Base-by-base conservation (phyloP, 2,797 vertebrate genomes). In the Dipus sagitta region DNA sequence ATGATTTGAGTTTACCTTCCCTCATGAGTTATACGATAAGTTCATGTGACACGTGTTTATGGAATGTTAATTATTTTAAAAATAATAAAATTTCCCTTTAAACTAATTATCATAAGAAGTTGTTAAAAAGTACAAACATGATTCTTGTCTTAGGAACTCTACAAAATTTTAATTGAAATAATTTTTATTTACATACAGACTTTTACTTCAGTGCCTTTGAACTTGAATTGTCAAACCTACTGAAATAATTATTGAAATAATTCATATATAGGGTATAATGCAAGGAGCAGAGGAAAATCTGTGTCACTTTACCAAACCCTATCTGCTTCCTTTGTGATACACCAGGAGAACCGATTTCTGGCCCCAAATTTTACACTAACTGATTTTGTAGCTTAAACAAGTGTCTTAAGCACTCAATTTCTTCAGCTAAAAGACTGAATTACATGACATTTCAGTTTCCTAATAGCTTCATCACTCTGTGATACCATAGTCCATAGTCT, bases 381-480 rank as follows among this genome's bases (percentile, higher is more conserved):
- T 84, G 72, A 58, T 6, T 26, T n/a, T 30, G 14, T 64, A 86
- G 30, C 13, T 62, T 86, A 77, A 26, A n/a, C 42, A 90, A 75
- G 13, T 67, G 5, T 86, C 38, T 78, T 80, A 82, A 81, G 24
- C 28, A 76, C 20, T 92, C 42, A 28, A 11, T 52, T 64, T 67
- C 38, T 88, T 91, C 30, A 82, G 60, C 30, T 86, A 60, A 86
- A 92, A 77, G 14, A 83, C 68, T 86, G 12, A 67, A 83, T 86
- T 86, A 52, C 3, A 58, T 58, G 68, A 81, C 24, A 38, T 83
- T 90, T 71, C 12, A 34, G 21, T 88, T 92, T 82, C 7, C 54
- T 83, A 26, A 74, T n/a, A 88, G 64, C 23, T 83, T 9, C 12
- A 15, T 65, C 23, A 18, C 21, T 52, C 18, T 92, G 13, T 81